These are phyloP conservation scores for Eolophus roseicapilla DNA, from an alignment of 2,113 vertebrate genomes.

Conservation along the genomic window DNA sequence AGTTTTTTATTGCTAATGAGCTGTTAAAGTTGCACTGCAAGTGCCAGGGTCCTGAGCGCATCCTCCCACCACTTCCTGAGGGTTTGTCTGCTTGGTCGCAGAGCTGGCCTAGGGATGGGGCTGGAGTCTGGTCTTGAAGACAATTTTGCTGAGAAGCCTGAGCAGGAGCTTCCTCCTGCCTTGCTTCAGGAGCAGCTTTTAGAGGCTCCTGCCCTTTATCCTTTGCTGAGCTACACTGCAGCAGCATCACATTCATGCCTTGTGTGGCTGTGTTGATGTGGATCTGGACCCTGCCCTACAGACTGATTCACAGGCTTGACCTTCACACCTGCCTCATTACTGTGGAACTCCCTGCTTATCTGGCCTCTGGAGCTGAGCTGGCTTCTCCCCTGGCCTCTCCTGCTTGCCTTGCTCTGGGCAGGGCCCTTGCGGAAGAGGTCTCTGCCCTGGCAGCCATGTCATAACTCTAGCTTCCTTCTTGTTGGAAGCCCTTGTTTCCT, in stretches of 20 bases:
- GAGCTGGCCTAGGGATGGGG: too few relatives aligned
- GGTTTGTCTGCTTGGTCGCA: background rate
- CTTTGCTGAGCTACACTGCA: background rate
- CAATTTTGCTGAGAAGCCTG: background rate
- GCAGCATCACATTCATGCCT: background rate
- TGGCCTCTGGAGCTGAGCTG: background rate
- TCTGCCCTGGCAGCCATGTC: background rate
- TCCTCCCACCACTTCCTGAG: background rate
- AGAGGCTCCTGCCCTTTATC: background rate
- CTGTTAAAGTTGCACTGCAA: background rate
- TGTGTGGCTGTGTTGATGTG: background rate
- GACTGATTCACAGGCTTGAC: background rate
- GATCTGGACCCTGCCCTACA: background rate
- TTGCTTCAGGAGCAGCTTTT: background rate
- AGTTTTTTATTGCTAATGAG: background rate
- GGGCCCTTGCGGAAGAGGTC: background rate
- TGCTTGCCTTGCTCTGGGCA: rapidly evolving
- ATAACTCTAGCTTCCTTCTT: background rate
- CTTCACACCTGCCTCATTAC: background rate
- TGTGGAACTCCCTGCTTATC: too few relatives aligned
- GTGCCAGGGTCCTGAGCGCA: background rate
- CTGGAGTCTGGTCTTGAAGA: background rate
- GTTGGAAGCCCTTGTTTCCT: background rate
- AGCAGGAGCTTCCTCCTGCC: background rate
- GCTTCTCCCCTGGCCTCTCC: background rate